Base-by-base conservation (phyloP, 2,797 vertebrate species). In the Sebastes melanostomus region DNA sequence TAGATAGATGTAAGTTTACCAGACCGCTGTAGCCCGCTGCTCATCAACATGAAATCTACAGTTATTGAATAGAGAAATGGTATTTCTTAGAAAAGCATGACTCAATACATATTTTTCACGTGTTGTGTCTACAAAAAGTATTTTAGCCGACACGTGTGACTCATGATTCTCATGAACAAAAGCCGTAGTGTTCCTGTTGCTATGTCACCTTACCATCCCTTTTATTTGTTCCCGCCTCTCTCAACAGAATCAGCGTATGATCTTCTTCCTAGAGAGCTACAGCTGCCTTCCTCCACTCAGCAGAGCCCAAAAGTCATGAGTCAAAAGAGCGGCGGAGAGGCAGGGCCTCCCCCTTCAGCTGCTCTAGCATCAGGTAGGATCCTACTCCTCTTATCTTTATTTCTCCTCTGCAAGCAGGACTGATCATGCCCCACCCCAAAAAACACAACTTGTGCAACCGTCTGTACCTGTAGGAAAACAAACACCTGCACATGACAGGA, bases 291-390 rank as follows among this genome's bases (percentile, higher is more conserved):
- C 91, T 96, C 95, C 91, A 95, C 93, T 93, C 97, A 97, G 90
- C 96, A 95, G 91, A 96, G 93, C 84, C 93, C 94, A 93, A 95
- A 96, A 94, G 95, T 96, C 95, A 99, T 99, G 98, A 99, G 98
- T 96, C 98, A 99, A 96, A 98, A 97, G 88, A 99, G 98, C 2
- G 98, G 97, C 63, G 98, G 98, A 82, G 98, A 98, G 96, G 96
- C 97, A 38, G 96, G 97, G 72, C 97, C 97, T 94, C 97, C 97
- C 88, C 96, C 96, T 92, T 95, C 97, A 84, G 96, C 96, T 91
- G 95, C 97, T 88, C 93, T 97, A 84, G 95, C 97, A 95, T 96
- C 97, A 96, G 98, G 98, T 99, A 98, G 96, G 96, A 94, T 92
- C 93, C 93, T 86, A 77, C 83, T 93, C 92, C 88, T 88, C 71